Base-by-base conservation (phyloP, 2,888 invertebrate species). In the Caenorhabditis japonica region DNA sequence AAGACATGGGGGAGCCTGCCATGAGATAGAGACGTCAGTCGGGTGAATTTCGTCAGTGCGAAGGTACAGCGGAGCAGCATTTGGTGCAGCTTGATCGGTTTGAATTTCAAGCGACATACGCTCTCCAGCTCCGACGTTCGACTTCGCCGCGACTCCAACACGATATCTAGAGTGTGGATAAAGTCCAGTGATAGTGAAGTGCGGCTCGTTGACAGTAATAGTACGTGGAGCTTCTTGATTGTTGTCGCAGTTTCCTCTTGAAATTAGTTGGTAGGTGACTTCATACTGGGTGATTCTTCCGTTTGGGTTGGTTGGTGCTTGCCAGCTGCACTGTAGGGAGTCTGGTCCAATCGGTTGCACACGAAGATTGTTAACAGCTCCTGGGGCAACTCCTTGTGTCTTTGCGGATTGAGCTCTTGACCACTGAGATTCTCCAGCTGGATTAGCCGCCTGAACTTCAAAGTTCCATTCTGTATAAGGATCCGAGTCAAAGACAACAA, bases 1-100 rank as follows among this genome's bases (percentile, higher is more conserved):
- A 21, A 85, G 79, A 69, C 87, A 87, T 8, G 85, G 81, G 13
- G 87, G 87, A 7, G 86, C 86, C 71, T 87, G 87, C 87, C 87
- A 87, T 17, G 78, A 80, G 46, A 87, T 68, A 17, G 71, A 47
- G 21, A 76, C 80, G 27, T 75, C 80, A 13, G 78, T 78, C 19
- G 81, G 82, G 4, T 68, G 78, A n/a, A 76, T 73, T 17, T 76
- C 79, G 25, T 84, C 84, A 8, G 81, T 77, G 8, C 84, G 77
- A 19, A 87, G 75, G 60, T 84, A 78, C 19, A 80, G 76, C n/a
- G 87, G 87, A 13, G 85, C 79, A 12, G 79, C 85, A 19, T 77
- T 82, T 46, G 87, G 87, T 12, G 80, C 80, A 25, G 84, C 68
- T 55, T 81, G 83, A 17, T 87, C 85, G 15, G 87, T 87, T 49